phyloP scores from a whole-genome alignment of 2,888 invertebrate species.

The Pterostichus niger region DNA sequence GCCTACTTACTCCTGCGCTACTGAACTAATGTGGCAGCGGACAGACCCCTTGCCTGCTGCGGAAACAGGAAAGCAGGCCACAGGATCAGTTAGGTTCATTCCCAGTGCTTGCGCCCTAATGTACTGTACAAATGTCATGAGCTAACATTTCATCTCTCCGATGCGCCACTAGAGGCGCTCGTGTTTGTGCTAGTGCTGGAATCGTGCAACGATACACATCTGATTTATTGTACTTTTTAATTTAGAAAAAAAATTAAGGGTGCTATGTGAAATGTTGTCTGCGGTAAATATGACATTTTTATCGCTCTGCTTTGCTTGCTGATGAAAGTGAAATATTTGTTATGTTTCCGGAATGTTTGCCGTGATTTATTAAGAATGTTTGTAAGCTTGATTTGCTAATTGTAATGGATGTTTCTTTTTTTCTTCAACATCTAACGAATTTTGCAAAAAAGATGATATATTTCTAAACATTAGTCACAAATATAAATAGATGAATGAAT shows the following conservation, averaged over 20 bases:
- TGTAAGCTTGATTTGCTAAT: slow-evolving; percentile 1
- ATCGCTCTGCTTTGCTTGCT: slow-evolving; percentile 11
- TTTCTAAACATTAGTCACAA: too few relatives aligned
- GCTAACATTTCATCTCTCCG: slow-evolving; percentile 58
- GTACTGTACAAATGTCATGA: slow-evolving; percentile 64
- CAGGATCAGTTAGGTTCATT: slow-evolving; percentile 13
- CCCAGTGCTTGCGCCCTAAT: slow-evolving; percentile 38
- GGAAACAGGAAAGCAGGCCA: slow-evolving; percentile 19
- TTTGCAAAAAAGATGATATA: neutral
- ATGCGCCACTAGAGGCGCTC: slow-evolving; percentile 16
- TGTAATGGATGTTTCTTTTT: slow-evolving; percentile 4
- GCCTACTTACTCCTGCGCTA: slow-evolving; percentile 45
- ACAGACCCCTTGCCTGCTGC: neutral
- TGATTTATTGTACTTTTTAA: slow-evolving; percentile 57
- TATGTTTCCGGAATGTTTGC: slow-evolving; percentile 45
- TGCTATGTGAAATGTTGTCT: slow-evolving; percentile 42
- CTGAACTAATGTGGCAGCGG: slow-evolving; percentile 37
- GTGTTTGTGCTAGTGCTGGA: neutral
- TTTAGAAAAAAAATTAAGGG: slow-evolving; percentile 53
- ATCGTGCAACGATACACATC: slow-evolving; percentile 47
- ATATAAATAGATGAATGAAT: too few relatives aligned
- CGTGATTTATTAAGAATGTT: neutral
- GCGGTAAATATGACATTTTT: slow-evolving; percentile 51
- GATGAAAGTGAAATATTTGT: slow-evolving; percentile 54
- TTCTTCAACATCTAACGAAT: neutral